These are phyloP conservation scores for Habropoda laboriosa DNA, from an alignment of 1,140 invertebrate genomes.

Conservation along the genomic window DNA sequence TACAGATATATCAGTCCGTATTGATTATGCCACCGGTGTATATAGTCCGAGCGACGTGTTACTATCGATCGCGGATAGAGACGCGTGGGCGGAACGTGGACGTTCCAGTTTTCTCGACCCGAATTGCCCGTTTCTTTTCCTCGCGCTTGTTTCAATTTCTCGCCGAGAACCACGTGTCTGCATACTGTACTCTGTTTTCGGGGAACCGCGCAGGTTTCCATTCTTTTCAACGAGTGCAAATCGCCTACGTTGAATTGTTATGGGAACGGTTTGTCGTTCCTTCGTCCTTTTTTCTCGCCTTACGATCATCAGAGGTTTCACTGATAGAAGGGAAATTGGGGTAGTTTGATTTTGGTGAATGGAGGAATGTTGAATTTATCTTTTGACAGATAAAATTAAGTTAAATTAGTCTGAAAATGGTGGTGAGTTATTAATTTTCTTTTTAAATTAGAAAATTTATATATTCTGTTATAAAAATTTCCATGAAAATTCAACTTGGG, in stretches of 20 bases:
- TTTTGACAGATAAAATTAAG: no score
- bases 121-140: constrained; percentile 47
- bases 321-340: no score
- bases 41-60: constrained; percentile 60
- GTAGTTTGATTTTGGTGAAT: no score
- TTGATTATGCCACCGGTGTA: constrained; percentile 61
- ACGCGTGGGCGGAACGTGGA: constrained; percentile 57
- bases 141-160: constrained; percentile 30
- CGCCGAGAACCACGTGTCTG: background rate
- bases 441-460: no score
- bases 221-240: constrained; percentile 21
- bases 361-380: no score
- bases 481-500: no score
- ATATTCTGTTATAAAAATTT: no score
- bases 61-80: constrained; percentile 64
- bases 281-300: background rate
- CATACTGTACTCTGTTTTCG: background rate
- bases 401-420: no score
- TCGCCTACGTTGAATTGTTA: background rate
- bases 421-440: no score
- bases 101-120: constrained; percentile 63
- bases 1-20: constrained; percentile 61
- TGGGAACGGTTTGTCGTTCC: background rate
- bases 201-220: background rate
- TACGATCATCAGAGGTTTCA: background rate